Evolutionary conservation across 2,113 vertebrate species (phyloP).

Genomic region (Nicator chloris): DNA sequence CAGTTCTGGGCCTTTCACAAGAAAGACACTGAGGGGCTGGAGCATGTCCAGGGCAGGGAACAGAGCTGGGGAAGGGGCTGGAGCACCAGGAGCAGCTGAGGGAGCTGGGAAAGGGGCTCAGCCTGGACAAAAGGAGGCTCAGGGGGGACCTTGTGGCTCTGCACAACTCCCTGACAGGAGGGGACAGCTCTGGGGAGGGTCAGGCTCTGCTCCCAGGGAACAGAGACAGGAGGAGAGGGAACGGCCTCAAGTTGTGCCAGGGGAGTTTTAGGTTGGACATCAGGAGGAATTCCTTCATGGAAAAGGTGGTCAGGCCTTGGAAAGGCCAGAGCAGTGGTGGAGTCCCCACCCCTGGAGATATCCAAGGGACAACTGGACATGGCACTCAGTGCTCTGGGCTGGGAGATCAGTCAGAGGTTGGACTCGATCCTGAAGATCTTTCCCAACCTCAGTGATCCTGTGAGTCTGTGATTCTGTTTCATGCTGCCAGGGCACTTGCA

Average conservation of each 20-base stretch:
- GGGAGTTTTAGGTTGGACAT: accelerated
- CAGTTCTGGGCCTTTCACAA: background rate
- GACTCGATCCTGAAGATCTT: accelerated
- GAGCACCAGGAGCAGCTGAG: background rate
- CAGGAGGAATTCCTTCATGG: background rate
- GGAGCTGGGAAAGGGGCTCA: background rate
- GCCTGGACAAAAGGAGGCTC: background rate
- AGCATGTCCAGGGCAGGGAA: accelerated
- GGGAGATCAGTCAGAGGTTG: background rate
- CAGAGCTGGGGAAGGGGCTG: background rate
- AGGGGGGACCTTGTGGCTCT: background rate
- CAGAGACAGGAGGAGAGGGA: accelerated
- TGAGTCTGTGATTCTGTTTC: background rate
- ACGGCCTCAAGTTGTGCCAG: accelerated
- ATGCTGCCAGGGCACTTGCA: background rate
- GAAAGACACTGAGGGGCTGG: accelerated
- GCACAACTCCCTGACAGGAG: background rate
- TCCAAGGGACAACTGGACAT: accelerated
- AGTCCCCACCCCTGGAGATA: background rate
- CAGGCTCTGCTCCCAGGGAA: background rate
- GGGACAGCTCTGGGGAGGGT: accelerated
- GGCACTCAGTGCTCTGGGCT: background rate
- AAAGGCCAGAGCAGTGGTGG: background rate
- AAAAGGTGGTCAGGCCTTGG: background rate
- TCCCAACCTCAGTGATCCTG: background rate